A percentile compares a stretch with the other conserved stretches of the same genome.
These are phyloP conservation scores for Pterostichus niger DNA, from an alignment of 2,888 invertebrate species.

Conservation along the genomic window DNA sequence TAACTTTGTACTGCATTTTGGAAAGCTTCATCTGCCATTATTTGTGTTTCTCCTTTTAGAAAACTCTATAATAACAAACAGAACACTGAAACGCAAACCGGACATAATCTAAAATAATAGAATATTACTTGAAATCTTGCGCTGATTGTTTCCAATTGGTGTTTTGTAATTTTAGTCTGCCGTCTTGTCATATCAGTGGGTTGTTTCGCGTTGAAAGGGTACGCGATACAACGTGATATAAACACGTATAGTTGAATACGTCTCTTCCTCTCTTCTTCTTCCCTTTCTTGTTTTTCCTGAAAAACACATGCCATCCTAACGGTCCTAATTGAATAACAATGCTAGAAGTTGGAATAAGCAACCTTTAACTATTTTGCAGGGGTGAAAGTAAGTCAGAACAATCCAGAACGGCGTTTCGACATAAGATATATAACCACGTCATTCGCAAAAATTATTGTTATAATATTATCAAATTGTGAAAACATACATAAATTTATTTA, in stretches of 20 bases:
- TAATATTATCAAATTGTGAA: too few relatives aligned
- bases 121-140: constrained; percentile 92
- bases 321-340: too few relatives aligned
- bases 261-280: constrained; percentile 97
- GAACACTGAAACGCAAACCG: neutral
- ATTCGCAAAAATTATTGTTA: too few relatives aligned
- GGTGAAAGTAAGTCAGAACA: too few relatives aligned
- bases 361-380: neutral
- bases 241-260: constrained; percentile 98
- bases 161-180: constrained; percentile 97
- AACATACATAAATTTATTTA: too few relatives aligned
- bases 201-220: constrained; percentile 99
- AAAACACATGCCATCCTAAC: neutral
- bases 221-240: constrained; percentile 97
- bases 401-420: too few relatives aligned
- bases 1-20: constrained; percentile 99
- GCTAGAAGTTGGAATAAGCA: too few relatives aligned
- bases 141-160: constrained; percentile 96
- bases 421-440: too few relatives aligned
- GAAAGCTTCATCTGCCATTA: constrained; percentile 98
- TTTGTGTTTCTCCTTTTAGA: constrained; percentile 98
- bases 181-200: constrained; percentile 98
- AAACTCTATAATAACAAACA: constrained; percentile 84
- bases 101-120: neutral
- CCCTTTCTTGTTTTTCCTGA: constrained; percentile 94